Percentiles rank a stretch among this genome's conserved stretches.
Evolutionary conservation across 1,140 invertebrate genomes (phyloP).

Genomic region (Melipona quadrifasciata): DNA sequence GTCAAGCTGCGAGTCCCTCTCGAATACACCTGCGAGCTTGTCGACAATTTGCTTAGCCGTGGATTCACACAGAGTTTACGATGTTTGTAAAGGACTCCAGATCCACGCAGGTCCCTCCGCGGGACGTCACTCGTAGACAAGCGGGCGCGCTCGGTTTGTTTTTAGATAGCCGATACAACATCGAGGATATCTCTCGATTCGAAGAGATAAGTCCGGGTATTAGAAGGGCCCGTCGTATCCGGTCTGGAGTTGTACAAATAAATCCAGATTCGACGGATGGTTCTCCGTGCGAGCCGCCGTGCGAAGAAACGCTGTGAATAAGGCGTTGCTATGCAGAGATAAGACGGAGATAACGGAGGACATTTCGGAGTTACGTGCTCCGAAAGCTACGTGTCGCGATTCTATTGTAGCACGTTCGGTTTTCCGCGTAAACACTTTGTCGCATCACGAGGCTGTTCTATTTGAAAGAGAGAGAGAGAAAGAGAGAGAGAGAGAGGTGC

Average conservation of each 20-base stretch:
- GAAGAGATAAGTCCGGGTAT: constrained; percentile 64
- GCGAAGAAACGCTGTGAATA: not conserved
- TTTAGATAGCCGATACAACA: constrained; percentile 62
- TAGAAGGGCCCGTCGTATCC: constrained; percentile 55
- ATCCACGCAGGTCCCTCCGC: constrained; percentile 52
- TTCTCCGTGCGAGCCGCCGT: not conserved
- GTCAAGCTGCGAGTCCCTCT: not conserved
- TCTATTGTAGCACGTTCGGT: not conserved
- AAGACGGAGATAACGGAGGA: not conserved
- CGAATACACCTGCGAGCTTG: constrained; percentile 60
- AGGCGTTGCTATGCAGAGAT: no score
- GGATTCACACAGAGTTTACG: constrained; percentile 57
- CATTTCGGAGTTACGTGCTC: not conserved
- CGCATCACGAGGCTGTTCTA: not conserved
- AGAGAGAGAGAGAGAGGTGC: no score
- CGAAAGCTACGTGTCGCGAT: not conserved
- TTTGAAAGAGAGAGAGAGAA: no score
- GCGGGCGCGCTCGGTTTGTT: constrained; percentile 52
- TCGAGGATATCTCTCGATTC: constrained; percentile 63
- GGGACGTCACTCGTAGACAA: not conserved
- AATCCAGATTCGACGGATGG: constrained; percentile 58
- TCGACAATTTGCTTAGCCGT: constrained; percentile 57
- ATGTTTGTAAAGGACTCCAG: constrained; percentile 61
- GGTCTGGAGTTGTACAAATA: constrained; percentile 62
- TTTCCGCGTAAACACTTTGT: not conserved